phyloP scores from a whole-genome alignment of 2,113 vertebrate genomes.

The Laticauda laticaudata region DNA sequence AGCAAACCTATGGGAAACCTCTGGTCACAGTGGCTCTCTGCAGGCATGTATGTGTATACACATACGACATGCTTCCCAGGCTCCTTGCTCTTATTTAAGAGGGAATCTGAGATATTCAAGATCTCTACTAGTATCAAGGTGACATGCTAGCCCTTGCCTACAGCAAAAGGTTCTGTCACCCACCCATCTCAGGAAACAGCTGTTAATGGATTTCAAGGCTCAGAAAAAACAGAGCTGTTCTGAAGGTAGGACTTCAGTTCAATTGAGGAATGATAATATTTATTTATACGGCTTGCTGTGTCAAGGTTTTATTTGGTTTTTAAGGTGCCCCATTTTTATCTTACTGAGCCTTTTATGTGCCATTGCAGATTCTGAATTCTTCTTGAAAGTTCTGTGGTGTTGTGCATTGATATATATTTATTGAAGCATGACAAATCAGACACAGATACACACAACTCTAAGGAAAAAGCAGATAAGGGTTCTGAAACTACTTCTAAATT shows the following conservation, averaged over 20 bases:
- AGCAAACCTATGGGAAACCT: background rate
- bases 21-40: background rate
- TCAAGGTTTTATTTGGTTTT: background rate
- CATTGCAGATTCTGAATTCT: background rate
- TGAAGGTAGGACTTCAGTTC: background rate
- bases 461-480: background rate
- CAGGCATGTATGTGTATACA: background rate
- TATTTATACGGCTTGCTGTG: background rate
- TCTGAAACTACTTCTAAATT: background rate
- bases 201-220: background rate
- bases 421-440: background rate
- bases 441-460: background rate
- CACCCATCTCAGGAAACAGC: background rate
- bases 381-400: background rate
- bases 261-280: background rate
- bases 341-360: background rate
- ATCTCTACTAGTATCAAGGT: background rate
- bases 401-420: background rate
- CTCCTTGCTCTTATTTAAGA: background rate
- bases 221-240: background rate
- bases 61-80: background rate
- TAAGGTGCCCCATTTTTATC: background rate
- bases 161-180: background rate
- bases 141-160: background rate
- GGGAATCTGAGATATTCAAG: background rate